Conservation (phyloP, 2,888 invertebrate genomes). For the Ptychoptera contaminata region DNA sequence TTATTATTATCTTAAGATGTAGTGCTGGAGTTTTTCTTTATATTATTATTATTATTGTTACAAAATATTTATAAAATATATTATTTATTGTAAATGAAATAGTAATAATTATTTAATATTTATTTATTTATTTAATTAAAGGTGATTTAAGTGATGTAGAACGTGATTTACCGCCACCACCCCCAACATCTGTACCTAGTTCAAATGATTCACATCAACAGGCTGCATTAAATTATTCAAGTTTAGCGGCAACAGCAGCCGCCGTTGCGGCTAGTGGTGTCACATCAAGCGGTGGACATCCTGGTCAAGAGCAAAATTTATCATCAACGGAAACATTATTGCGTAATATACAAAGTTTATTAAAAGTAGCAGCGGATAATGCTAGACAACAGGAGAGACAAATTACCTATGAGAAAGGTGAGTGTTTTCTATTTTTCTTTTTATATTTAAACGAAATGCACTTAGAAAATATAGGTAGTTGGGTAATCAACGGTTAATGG, state of each 20-base stretch:
- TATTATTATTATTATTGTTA: too few species aligned
- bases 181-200: slow-evolving; percentile 37
- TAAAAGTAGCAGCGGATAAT: slow-evolving; percentile 95
- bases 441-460: neutral
- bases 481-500: too few species aligned
- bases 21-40: too few species aligned
- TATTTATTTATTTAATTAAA: too few species aligned
- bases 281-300: slow-evolving; percentile 21
- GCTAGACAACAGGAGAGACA: slow-evolving; percentile 92
- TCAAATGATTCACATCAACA: slow-evolving; percentile 36
- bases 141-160: slow-evolving; percentile 63
- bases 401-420: slow-evolving; percentile 94
- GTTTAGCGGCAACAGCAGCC: slow-evolving; percentile 48
- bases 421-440: slow-evolving; percentile 16
- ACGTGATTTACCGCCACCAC: slow-evolving; percentile 47
- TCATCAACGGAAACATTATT: slow-evolving; percentile 88
- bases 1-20: too few species aligned
- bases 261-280: slow-evolving; percentile 30
- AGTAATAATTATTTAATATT: too few species aligned
- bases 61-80: too few species aligned
- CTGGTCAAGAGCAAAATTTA: slow-evolving; percentile 40
- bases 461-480: too few species aligned
- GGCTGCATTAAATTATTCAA: slow-evolving; percentile 65
- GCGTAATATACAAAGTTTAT: slow-evolving; percentile 86
- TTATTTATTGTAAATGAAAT: too few species aligned